phyloP scores from a whole-genome alignment of 2,888 invertebrate species.

The Perithous albicinctus region DNA sequence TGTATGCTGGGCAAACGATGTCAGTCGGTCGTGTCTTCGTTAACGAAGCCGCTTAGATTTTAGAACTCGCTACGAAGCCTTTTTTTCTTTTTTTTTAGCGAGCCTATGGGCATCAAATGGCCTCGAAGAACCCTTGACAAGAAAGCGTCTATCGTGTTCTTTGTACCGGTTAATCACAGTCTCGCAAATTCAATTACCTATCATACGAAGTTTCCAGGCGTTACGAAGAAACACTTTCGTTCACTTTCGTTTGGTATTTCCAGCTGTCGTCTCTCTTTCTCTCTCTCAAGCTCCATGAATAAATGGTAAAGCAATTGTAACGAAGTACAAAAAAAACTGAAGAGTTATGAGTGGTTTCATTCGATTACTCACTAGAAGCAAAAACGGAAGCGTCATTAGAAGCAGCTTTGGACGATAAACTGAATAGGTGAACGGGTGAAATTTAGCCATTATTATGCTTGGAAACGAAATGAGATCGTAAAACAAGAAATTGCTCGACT shows the following conservation, averaged over 20 bases:
- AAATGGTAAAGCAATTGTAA: not conserved
- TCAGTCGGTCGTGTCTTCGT: conserved; percentile 60
- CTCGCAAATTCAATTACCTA: conserved; percentile 20
- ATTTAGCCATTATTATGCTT: conserved; percentile 8
- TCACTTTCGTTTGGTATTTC: conserved; percentile 48
- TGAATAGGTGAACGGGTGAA: conserved; percentile 2
- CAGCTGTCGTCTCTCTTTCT: not conserved
- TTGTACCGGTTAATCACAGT: not conserved
- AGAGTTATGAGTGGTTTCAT: not conserved
- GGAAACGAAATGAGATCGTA: conserved; percentile 51
- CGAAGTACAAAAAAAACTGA: not conserved
- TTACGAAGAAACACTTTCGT: conserved; percentile 49
- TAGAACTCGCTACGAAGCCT: conserved; percentile 38
- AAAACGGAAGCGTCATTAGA: not conserved
- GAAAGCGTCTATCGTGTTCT: conserved; percentile 1
- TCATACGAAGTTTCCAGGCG: conserved; percentile 7
- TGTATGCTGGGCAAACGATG: conserved; percentile 45
- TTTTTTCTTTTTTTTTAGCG: no score
- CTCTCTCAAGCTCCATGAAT: no score
- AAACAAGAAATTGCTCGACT: conserved; percentile 28
- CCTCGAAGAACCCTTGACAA: conserved; percentile 23
- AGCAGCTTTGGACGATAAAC: not conserved
- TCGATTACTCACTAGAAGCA: not conserved
- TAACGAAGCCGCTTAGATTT: conserved; percentile 59
- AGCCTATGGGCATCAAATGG: conserved; percentile 8